Base-by-base conservation (phyloP, 2,888 invertebrate species). In the Spodoptera picta region DNA sequence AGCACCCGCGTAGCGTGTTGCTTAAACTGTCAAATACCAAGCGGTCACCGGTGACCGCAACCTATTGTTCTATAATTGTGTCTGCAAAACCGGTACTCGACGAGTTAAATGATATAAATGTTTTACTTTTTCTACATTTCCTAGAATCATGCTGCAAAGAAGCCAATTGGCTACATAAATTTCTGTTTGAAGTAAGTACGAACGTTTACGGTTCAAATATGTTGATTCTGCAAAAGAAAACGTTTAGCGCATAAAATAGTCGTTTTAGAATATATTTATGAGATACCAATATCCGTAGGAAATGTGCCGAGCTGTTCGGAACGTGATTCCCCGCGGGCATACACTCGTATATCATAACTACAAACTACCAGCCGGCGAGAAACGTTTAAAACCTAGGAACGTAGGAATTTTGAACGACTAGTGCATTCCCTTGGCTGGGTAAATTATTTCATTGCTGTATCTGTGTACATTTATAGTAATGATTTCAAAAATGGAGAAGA, bases 241-340 rank as follows among this genome's bases (percentile, higher is more conserved):
- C 58, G 50, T 63, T 75, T 31, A 58, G n/a, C 70, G 47, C 31
- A 57, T 62, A 55, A 56, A 61, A 66, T 41, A 27, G 48, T 62
- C 60, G 57, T 54, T 48, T 50, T 41, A n/a, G n/a, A 53, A 27
- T 24, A 51, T 65, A 74, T 75, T 75, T 71, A 70, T 63, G 51
- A 2, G 45, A 42, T 11, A 63, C 55, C 65, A 71, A 70, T 70
- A 75, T 58, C 50, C 65, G 57, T 10, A 43, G 51, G 43, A 46
- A 63, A 70, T 57, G 41, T 69, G 43, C 53, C 19, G 52, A 45
- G 42, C 10, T 14, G 7, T 24, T 10, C 10, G 43, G 48, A 51
- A 63, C 64, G 75, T 58, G 57, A 63, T 57, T 69, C 56, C 44
- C 12, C 1, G 36, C 14, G 27, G 42, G 48, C 24, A 45, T 52